phyloP scores from a whole-genome alignment of 2,797 vertebrate species.

The Otolemur crassicaudatus region DNA sequence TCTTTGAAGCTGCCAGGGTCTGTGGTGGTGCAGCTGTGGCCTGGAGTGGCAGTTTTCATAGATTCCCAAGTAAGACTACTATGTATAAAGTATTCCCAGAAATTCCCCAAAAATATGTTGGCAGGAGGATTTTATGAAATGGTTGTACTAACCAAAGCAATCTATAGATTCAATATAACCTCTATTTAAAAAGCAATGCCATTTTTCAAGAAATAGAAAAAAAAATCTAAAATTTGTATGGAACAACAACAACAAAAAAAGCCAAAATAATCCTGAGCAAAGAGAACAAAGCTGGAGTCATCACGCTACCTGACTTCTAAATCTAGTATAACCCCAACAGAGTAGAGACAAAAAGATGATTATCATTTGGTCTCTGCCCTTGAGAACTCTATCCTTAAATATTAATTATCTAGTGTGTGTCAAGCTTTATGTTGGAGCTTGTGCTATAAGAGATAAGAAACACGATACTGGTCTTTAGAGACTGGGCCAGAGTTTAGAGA shows the following conservation, averaged over 20 bases:
- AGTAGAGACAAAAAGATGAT: neutral
- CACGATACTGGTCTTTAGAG: neutral
- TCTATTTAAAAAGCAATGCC: neutral
- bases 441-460: neutral
- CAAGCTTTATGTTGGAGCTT: neutral
- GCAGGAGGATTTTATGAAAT: neutral
- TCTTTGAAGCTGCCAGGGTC: neutral
- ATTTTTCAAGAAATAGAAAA: neutral
- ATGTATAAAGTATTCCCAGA: neutral
- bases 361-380: neutral
- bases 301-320: neutral
- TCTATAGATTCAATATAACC: neutral
- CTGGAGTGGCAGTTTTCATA: neutral
- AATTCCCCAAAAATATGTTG: neutral
- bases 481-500: neutral
- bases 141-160: neutral
- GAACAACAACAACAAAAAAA: neutral
- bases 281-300: neutral
- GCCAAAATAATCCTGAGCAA: neutral
- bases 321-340: neutral
- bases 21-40: neutral
- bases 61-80: neutral
- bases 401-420: neutral
- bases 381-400: neutral
- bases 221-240: neutral